Conservation (phyloP, 2,113 vertebrate genomes). For the Poeciliopsis turrubarensis region DNA sequence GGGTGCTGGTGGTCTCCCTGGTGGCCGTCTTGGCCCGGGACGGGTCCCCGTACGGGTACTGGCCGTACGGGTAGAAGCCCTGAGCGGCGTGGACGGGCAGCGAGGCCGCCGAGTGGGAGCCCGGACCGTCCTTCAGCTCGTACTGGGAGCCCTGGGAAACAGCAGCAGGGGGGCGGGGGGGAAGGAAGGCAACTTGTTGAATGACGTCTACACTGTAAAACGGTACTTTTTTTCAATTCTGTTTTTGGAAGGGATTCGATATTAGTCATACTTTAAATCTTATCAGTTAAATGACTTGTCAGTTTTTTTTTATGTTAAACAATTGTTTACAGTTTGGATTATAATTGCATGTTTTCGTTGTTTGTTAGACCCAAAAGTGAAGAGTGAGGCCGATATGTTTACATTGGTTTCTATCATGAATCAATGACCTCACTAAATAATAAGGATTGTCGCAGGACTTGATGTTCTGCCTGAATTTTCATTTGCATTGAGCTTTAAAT, state of each 20-base stretch:
- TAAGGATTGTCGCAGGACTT: not conserved
- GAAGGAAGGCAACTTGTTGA: conserved; percentile 61
- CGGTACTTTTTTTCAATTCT: not conserved
- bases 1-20: conserved; percentile 94
- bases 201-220: not conserved
- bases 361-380: not conserved
- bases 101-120: conserved; percentile 88
- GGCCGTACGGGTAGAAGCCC: conserved; percentile 95
- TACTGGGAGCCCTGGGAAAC: conserved; percentile 92
- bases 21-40: conserved; percentile 96
- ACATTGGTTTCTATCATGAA: not conserved
- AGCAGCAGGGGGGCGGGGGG: conserved; percentile 28
- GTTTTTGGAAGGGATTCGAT: not conserved
- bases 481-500: no score
- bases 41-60: conserved; percentile 96
- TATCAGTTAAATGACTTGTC: not conserved
- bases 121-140: conserved; percentile 95
- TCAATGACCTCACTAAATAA: not conserved
- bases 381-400: not conserved
- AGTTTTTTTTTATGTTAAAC: not conserved
- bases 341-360: no score
- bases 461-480: not conserved
- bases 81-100: conserved; percentile 92
- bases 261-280: not conserved
- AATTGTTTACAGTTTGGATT: not conserved